Conservation (phyloP, 2,888 invertebrate genomes). For the Tiliacea citrago region DNA sequence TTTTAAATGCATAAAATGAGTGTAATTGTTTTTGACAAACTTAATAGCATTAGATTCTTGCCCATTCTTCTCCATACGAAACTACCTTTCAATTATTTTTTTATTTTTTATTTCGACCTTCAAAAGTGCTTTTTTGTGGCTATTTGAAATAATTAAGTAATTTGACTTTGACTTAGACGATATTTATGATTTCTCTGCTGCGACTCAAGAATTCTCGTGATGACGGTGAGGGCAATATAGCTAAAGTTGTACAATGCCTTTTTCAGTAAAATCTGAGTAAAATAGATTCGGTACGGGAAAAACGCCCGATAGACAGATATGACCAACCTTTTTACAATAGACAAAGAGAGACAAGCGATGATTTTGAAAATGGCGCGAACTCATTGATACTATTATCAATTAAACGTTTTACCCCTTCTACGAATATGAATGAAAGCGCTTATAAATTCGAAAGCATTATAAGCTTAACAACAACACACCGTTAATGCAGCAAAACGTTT, state of each 20-base stretch:
- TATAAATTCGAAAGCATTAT: conserved; percentile 11
- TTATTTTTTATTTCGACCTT: no score
- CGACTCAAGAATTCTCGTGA: background rate
- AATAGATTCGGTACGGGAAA: background rate
- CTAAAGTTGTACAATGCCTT: background rate
- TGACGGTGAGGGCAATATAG: background rate
- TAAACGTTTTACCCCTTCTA: background rate
- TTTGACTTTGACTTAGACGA: no score
- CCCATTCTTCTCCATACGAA: no score
- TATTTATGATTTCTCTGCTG: background rate
- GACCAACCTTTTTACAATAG: background rate
- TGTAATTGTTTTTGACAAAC: no score
- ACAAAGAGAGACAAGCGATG: background rate
- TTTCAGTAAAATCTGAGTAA: background rate
- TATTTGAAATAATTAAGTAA: no score
- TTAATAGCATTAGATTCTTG: no score
- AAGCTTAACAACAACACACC: background rate
- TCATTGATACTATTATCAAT: background rate
- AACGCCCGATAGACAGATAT: background rate
- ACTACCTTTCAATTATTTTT: no score
- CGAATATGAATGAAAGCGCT: background rate
- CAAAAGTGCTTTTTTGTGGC: no score
- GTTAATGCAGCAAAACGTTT: conserved; percentile 15
- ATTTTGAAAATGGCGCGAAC: background rate
- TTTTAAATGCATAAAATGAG: no score